A percentile compares a stretch with the other conserved stretches of the same genome.
phyloP scores from a whole-genome alignment of 2,888 invertebrate species.

The Norana najaformis region DNA sequence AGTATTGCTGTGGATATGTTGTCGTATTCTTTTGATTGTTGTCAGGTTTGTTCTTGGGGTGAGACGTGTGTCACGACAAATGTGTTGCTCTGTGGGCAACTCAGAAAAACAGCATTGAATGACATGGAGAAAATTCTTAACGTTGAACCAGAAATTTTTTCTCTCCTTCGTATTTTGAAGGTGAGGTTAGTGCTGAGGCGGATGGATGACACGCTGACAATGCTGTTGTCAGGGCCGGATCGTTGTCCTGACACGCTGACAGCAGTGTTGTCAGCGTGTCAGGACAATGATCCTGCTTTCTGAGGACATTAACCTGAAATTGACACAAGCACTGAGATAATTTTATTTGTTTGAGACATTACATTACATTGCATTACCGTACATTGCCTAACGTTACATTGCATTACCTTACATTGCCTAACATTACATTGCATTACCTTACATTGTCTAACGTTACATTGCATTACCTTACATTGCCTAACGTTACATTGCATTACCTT shows the following conservation, averaged over 20 bases:
- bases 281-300: background rate
- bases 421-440: too few relatives aligned
- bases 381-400: too few relatives aligned
- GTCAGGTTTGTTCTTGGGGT: background rate
- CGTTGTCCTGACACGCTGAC: too few relatives aligned
- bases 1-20: background rate
- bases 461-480: background rate
- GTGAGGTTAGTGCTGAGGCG: background rate
- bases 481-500: too few relatives aligned
- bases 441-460: too few relatives aligned
- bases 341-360: background rate
- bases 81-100: background rate
- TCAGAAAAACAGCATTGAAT: background rate
- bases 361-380: background rate
- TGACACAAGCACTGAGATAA: background rate
- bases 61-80: background rate
- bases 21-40: background rate
- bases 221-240: background rate
- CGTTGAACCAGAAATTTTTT: background rate
- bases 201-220: background rate
- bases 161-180: conserved; percentile 8
- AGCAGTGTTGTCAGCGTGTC: background rate
- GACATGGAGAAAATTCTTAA: background rate
- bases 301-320: background rate
- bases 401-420: too few relatives aligned